phyloP scores from a whole-genome alignment of 2,113 vertebrate species.

The Melanocharis versteri region DNA sequence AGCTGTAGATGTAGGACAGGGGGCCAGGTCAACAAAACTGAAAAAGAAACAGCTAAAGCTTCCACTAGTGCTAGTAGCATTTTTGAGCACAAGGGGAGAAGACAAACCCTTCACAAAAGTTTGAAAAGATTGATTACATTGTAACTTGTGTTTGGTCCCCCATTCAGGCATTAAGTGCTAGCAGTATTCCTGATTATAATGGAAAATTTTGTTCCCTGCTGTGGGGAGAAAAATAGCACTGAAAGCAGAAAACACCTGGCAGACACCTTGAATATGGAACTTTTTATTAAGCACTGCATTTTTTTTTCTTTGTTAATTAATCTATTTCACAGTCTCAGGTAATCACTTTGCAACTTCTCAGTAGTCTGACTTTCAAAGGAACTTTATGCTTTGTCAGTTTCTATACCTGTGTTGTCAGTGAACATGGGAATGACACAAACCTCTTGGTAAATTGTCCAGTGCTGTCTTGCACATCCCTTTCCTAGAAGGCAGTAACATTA shows the following conservation, averaged over 20 bases:
- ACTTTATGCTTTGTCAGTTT: neutral
- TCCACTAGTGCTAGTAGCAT: neutral
- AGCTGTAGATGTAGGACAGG: neutral
- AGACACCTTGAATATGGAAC: slow-evolving; percentile 12
- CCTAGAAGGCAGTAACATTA: neutral
- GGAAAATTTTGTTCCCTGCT: neutral
- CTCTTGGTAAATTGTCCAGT: neutral
- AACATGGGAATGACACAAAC: neutral
- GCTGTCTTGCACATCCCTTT: neutral
- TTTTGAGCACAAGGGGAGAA: neutral
- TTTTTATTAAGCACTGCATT: slow-evolving; percentile 52
- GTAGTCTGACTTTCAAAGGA: slow-evolving; percentile 22
- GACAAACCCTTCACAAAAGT: neutral
- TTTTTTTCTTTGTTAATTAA: slow-evolving; percentile 62
- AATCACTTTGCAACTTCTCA: slow-evolving; percentile 42
- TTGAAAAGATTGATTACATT: neutral
- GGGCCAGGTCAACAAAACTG: neutral
- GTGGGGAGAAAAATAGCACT: neutral
- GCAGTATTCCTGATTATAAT: neutral
- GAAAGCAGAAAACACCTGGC: slow-evolving; percentile 57
- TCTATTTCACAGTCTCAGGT: slow-evolving; percentile 49
- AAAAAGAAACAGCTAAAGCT: neutral
- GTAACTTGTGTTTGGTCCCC: neutral
- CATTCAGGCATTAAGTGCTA: neutral
- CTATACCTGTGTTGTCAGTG: neutral